These are phyloP conservation scores for Chloroclystis v-ata DNA, from an alignment of 2,888 invertebrate species.

Conservation along the genomic window DNA sequence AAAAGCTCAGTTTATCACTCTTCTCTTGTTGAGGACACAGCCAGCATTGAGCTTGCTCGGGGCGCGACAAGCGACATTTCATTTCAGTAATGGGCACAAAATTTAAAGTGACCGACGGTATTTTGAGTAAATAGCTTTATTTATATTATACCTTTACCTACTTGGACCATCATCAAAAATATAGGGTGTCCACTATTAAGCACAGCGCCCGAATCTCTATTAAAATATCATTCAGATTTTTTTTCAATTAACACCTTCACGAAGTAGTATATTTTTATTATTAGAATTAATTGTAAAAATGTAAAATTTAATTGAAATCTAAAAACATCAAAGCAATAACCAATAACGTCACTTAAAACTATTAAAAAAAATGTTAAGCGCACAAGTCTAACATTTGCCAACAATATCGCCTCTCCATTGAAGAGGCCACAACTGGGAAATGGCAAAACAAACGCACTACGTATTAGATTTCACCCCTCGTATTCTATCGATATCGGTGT, in stretches of 20 bases:
- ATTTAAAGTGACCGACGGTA: constrained; percentile 19
- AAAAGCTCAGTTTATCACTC: constrained; percentile 4
- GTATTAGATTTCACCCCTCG: constrained; percentile 60
- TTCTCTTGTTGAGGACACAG: not conserved
- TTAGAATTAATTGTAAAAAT: too few species aligned
- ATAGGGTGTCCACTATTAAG: too few species aligned
- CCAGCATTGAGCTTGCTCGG: not conserved
- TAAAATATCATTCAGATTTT: too few species aligned
- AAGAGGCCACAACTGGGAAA: constrained; percentile 39
- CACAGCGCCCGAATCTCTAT: too few species aligned
- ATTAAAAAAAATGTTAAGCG: not conserved
- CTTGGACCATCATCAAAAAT: not conserved
- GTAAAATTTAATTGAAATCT: too few species aligned
- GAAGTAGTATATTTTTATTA: too few species aligned
- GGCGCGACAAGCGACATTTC: constrained; percentile 10
- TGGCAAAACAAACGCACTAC: constrained; percentile 49
- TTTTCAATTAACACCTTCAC: too few species aligned
- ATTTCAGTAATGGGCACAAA: constrained; percentile 20
- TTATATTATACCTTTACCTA: too few species aligned
- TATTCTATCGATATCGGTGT: constrained; percentile 30
- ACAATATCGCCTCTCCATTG: constrained; percentile 12
- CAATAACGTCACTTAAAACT: not conserved
- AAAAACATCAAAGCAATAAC: too few species aligned
- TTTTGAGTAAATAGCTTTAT: constrained; percentile 2
- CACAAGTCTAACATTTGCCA: constrained; percentile 4